A percentile compares a stretch with the other conserved stretches of the same genome.
These are phyloP conservation scores for Eupithecia abbreviata DNA, from an alignment of 2,888 invertebrate genomes.

Conservation along the genomic window DNA sequence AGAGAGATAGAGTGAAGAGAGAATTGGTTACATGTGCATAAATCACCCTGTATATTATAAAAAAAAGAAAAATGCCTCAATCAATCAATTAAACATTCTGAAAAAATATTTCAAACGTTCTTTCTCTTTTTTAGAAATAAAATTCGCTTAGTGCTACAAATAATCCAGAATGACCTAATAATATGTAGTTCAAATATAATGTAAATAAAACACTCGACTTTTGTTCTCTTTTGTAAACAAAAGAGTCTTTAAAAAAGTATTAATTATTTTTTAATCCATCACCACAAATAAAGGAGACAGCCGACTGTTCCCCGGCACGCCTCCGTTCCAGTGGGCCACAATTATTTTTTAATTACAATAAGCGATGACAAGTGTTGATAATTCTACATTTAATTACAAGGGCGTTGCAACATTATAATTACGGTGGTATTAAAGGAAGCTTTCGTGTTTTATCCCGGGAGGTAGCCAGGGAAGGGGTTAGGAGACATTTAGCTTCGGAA, in stretches of 20 bases:
- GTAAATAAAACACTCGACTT: too few species aligned
- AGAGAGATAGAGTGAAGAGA: too few species aligned
- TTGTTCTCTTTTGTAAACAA: conserved; percentile 9
- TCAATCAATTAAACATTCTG: too few species aligned
- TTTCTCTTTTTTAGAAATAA: too few species aligned
- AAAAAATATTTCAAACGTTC: too few species aligned
- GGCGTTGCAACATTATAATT: conserved; percentile 56
- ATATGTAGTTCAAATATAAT: too few species aligned
- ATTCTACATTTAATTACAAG: conserved; percentile 63
- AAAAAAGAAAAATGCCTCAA: too few species aligned
- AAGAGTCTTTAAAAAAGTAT: not conserved
- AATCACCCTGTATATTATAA: too few species aligned
- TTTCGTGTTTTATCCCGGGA: conserved; percentile 19
- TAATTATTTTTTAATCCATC: conserved; percentile 27
- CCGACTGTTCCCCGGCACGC: conserved; percentile 28
- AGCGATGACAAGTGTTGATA: conserved; percentile 66
- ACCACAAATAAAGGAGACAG: conserved; percentile 26
- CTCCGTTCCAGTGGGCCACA: conserved; percentile 44
- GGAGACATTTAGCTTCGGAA: not conserved
- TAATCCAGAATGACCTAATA: too few species aligned
- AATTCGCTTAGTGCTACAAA: too few species aligned
- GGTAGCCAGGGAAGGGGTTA: conserved; percentile 8
- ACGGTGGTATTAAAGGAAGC: conserved; percentile 44
- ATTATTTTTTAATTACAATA: conserved; percentile 66
- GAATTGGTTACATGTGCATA: too few species aligned